Conservation (phyloP, 2,797 vertebrate genomes). For the Intellagama lesueurii region DNA sequence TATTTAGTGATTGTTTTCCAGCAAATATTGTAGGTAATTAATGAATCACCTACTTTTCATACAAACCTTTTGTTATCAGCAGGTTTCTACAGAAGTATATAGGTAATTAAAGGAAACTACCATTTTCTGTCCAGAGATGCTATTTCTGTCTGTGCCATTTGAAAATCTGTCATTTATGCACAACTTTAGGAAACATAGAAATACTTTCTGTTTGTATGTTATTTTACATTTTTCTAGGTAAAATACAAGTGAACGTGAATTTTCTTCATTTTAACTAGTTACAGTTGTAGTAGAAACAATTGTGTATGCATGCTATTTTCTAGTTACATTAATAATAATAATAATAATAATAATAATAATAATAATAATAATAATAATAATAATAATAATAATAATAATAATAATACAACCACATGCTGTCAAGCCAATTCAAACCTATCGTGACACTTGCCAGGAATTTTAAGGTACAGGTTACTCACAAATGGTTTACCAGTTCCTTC, state of each 20-base stretch:
- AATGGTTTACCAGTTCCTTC: too few relatives aligned
- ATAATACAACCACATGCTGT: too few relatives aligned
- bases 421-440: too few relatives aligned
- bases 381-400: too few relatives aligned
- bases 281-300: slow-evolving; percentile 62
- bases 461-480: too few relatives aligned
- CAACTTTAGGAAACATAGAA: slow-evolving; percentile 57
- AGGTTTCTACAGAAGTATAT: slow-evolving; percentile 73
- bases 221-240: slow-evolving; percentile 43
- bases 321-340: slow-evolving; percentile 36
- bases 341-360: too few relatives aligned
- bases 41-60: slow-evolving; percentile 82
- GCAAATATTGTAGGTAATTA: slow-evolving; percentile 87
- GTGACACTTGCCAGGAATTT: too few relatives aligned
- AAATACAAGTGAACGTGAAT: neutral
- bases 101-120: slow-evolving; percentile 81
- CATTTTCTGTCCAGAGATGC: slow-evolving; percentile 58
- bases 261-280: slow-evolving; percentile 25
- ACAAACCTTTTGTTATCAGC: slow-evolving; percentile 75
- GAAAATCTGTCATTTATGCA: slow-evolving; percentile 45
- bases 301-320: slow-evolving; percentile 41
- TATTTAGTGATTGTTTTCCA: slow-evolving; percentile 84
- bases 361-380: too few relatives aligned
- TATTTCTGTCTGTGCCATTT: slow-evolving; percentile 34
- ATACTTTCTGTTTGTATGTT: slow-evolving; percentile 39